A percentile compares a stretch with the other conserved stretches of the same genome.
These are phyloP conservation scores for Empidonax alnorum DNA, from an alignment of 2,113 vertebrate species.

Conservation along the genomic window DNA sequence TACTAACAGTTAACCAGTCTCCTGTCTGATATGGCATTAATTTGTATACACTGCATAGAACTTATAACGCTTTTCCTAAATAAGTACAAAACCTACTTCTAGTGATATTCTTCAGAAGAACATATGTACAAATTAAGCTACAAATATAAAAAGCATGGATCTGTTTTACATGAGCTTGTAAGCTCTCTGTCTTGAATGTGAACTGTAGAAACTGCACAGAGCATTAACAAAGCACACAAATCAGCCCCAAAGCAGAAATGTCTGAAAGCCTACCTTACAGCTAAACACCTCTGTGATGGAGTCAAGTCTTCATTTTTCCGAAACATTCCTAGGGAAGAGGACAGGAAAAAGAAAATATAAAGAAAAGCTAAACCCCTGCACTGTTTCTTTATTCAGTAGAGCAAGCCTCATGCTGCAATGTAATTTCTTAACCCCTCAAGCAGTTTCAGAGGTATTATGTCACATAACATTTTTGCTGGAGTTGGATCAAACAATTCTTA, in stretches of 20 bases:
- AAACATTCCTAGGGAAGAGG: constrained; percentile 81
- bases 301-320: constrained; percentile 89
- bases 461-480: neutral
- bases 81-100: neutral
- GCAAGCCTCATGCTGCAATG: neutral
- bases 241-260: neutral
- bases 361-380: neutral
- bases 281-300: constrained; percentile 88
- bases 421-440: neutral
- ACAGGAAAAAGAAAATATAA: constrained; percentile 3
- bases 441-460: neutral
- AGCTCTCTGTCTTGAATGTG: neutral
- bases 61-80: neutral
- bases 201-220: neutral
- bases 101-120: neutral
- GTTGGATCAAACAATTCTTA: neutral
- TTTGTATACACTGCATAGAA: neutral
- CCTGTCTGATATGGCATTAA: neutral
- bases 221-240: neutral
- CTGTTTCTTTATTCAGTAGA: neutral
- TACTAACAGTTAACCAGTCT: neutral
- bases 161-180: neutral
- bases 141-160: neutral
- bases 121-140: neutral
- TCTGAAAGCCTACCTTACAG: constrained; percentile 89